Percentiles rank a stretch among this genome's conserved stretches.
Conservation (phyloP, 2,113 vertebrate species). For the Corythaixoides concolor region DNA sequence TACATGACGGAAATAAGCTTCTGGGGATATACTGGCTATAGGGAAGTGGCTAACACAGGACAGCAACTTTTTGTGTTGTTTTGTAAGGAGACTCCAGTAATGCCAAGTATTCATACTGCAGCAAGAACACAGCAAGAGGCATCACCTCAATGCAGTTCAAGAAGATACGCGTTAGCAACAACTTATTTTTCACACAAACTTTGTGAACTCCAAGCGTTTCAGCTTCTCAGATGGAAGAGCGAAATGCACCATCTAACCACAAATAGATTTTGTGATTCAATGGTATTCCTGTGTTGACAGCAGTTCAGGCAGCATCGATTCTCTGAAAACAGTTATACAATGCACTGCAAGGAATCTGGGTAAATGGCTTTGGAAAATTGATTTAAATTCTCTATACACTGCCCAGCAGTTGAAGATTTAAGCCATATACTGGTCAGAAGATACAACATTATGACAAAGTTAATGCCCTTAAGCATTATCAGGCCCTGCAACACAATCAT, state of each 20-base stretch:
- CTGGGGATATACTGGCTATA: neutral
- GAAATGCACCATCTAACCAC: neutral
- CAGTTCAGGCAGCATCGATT: neutral
- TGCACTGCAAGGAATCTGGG: neutral
- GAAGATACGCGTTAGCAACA: neutral
- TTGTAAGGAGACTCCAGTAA: neutral
- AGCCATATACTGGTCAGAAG: neutral
- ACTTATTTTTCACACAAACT: neutral
- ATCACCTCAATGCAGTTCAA: neutral
- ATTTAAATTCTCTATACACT: neutral
- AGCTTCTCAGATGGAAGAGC: neutral
- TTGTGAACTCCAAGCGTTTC: neutral
- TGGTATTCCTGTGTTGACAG: neutral
- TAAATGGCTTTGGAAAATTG: neutral
- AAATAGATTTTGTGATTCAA: neutral
- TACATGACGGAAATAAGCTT: neutral
- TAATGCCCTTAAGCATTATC: neutral
- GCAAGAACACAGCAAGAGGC: neutral
- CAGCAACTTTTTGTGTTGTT: neutral
- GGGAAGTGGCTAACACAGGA: neutral
- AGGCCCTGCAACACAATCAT: neutral
- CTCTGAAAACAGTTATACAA: neutral
- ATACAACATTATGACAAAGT: neutral
- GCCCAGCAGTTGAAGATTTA: neutral
- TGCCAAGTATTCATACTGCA: neutral